These are phyloP conservation scores for Monopterus albus DNA, from an alignment of 2,113 vertebrate genomes.

Conservation along the genomic window DNA sequence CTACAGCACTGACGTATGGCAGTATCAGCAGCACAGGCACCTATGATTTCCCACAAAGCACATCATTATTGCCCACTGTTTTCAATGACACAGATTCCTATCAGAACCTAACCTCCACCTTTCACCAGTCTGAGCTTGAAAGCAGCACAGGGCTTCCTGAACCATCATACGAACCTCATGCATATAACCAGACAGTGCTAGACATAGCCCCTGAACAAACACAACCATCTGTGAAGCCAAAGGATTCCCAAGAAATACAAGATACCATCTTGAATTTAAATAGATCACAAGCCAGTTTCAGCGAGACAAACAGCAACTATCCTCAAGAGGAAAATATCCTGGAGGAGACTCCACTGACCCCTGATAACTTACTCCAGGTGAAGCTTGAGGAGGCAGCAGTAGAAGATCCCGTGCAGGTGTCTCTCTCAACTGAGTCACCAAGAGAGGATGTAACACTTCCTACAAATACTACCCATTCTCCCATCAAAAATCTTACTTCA, in stretches of 20 bases:
- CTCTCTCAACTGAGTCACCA: conserved; percentile 32
- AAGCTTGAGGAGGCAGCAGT: conserved; percentile 41
- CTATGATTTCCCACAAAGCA: conserved; percentile 14
- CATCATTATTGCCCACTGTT: conserved; percentile 16
- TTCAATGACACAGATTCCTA: conserved; percentile 42
- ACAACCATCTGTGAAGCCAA: conserved; percentile 14
- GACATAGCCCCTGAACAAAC: conserved; percentile 2
- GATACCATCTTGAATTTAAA: conserved; percentile 28
- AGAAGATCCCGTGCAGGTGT: conserved; percentile 23
- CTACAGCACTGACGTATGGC: conserved; percentile 9
- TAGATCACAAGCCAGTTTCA: conserved; percentile 27
- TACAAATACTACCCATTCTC: conserved; percentile 27
- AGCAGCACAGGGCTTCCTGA: conserved; percentile 22
- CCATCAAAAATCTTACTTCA: conserved; percentile 13
- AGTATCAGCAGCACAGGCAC: conserved; percentile 38
- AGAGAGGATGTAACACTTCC: conserved; percentile 25
- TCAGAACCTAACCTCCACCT: conserved; percentile 47
- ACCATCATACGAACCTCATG: conserved; percentile 24
- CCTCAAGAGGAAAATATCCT: conserved; percentile 29
- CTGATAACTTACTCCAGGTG: conserved; percentile 26
- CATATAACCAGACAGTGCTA: conserved; percentile 46
- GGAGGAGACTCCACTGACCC: conserved; percentile 22
- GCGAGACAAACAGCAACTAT: conserved; percentile 10
- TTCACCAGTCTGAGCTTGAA: conserved; percentile 54
- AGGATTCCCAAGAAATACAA: conserved; percentile 34